Percentiles rank a stretch among this genome's conserved stretches.
phyloP scores from a whole-genome alignment of 2,888 invertebrate species.

The Cerastis rubricosa region DNA sequence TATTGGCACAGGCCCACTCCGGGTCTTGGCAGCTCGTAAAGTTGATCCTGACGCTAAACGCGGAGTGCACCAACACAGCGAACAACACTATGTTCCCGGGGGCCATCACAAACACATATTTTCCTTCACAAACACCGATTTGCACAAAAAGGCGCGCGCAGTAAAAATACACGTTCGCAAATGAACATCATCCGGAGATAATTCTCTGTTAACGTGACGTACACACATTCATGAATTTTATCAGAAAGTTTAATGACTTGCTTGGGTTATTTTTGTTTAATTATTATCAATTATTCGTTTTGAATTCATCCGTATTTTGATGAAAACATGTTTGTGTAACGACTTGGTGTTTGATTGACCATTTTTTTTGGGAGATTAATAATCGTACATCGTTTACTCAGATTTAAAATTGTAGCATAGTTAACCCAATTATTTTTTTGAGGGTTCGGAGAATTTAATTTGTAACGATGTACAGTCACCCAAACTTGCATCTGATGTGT shows the following conservation, averaged over 20 bases:
- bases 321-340: constrained; percentile 5
- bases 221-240: constrained; percentile 75
- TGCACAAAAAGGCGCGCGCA: constrained; percentile 70
- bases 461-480: not conserved
- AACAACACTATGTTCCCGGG: constrained; percentile 65
- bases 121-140: constrained; percentile 54
- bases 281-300: constrained; percentile 18
- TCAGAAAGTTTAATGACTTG: constrained; percentile 76
- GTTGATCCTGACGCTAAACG: constrained; percentile 80
- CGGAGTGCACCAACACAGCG: constrained; percentile 63
- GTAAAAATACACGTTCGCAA: constrained; percentile 78
- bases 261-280: constrained; percentile 35
- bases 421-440: not conserved
- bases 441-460: not conserved
- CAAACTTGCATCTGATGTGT: no score
- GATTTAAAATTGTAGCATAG: not conserved
- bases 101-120: constrained; percentile 72
- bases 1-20: constrained; percentile 86
- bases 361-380: not conserved
- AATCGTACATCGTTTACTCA: not conserved
- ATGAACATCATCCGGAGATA: constrained; percentile 81
- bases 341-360: no score
- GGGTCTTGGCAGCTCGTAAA: constrained; percentile 84
- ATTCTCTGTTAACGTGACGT: constrained; percentile 72
- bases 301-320: constrained; percentile 6